Evolutionary conservation across 2,888 invertebrate genomes (phyloP).

Genomic region (Volucella inanis): DNA sequence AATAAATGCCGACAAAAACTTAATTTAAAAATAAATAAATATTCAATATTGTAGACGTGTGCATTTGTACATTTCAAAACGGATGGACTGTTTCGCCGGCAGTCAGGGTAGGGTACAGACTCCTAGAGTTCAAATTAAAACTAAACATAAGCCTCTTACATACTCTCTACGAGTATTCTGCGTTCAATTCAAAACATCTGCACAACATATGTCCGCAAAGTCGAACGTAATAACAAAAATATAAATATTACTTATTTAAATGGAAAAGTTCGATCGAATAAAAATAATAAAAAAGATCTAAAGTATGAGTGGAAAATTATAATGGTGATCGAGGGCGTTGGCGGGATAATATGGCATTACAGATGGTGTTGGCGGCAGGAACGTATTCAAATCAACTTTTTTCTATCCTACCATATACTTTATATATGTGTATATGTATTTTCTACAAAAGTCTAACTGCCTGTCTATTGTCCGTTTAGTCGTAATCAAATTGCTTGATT

Average conservation of each 20-base stretch:
- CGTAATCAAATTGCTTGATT: slow-evolving; percentile 54
- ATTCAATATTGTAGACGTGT: slow-evolving; percentile 64
- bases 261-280: slow-evolving; percentile 49
- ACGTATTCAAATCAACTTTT: slow-evolving; percentile 43
- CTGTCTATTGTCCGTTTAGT: slow-evolving; percentile 56
- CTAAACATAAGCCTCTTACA: slow-evolving; percentile 46
- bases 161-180: slow-evolving; percentile 13
- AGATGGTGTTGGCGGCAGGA: slow-evolving; percentile 7
- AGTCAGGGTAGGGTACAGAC: slow-evolving; percentile 24
- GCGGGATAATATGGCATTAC: background rate
- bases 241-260: slow-evolving; percentile 74
- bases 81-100: slow-evolving; percentile 40
- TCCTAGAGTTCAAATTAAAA: slow-evolving; percentile 32
- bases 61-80: slow-evolving; percentile 49
- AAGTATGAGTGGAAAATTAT: slow-evolving; percentile 67
- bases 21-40: slow-evolving; percentile 74
- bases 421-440: slow-evolving; percentile 51
- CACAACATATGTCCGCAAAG: slow-evolving; percentile 68
- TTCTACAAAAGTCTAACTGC: slow-evolving; percentile 62
- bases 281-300: slow-evolving; percentile 59
- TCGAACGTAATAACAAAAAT: slow-evolving; percentile 71
- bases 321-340: slow-evolving; percentile 35
- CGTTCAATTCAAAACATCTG: slow-evolving; percentile 63
- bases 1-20: slow-evolving; percentile 69
- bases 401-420: slow-evolving; percentile 40